phyloP scores from a whole-genome alignment of 1,140 invertebrate genomes.

The Chlorops oryzae region DNA sequence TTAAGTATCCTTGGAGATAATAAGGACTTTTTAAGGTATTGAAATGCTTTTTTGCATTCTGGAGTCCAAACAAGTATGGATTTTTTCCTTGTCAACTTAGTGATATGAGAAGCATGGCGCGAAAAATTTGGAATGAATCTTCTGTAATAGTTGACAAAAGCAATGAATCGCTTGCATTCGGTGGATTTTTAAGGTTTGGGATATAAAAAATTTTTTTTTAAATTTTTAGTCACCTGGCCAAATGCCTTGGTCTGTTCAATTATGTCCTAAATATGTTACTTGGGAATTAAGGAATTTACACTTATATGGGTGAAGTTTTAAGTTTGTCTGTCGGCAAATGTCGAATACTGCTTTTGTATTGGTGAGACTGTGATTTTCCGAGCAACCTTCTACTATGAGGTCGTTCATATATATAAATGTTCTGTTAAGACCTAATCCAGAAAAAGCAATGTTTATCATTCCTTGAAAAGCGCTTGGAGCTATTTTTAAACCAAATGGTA shows the following conservation, averaged over 20 bases:
- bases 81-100: slow-evolving; percentile 1
- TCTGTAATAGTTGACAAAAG: slow-evolving; percentile 27
- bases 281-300: slow-evolving; percentile 19
- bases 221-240: slow-evolving; percentile 5
- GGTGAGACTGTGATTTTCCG: too few relatives aligned
- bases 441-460: neutral
- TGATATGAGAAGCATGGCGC: slow-evolving; percentile 15
- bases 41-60: slow-evolving; percentile 1
- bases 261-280: slow-evolving; percentile 25
- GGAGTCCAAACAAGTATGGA: neutral
- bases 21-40: too few relatives aligned
- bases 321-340: slow-evolving; percentile 8
- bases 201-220: slow-evolving; percentile 15
- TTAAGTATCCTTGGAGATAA: neutral
- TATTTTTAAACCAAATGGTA: too few relatives aligned
- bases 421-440: neutral
- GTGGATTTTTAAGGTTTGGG: slow-evolving; percentile 21
- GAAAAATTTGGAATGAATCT: slow-evolving; percentile 26
- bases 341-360: neutral
- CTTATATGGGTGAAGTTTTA: slow-evolving; percentile 27
- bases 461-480: neutral
- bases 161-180: slow-evolving; percentile 26
- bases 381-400: too few relatives aligned
- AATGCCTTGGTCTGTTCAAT: slow-evolving; percentile 16
- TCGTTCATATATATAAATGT: too few relatives aligned